Evolutionary conservation across 2,113 vertebrate species (phyloP).

Genomic region (Aptenodytes forsteri): DNA sequence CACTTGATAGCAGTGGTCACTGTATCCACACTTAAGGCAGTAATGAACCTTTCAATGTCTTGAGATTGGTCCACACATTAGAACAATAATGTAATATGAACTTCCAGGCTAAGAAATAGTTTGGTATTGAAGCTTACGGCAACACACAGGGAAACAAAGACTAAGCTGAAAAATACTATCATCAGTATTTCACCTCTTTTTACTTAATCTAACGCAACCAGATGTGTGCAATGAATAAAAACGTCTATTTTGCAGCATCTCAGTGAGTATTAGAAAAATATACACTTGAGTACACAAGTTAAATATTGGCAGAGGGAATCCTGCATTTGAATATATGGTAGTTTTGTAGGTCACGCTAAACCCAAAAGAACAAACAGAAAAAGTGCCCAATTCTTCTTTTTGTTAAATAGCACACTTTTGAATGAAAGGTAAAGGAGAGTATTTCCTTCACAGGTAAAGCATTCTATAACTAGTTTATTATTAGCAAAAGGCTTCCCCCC

Average conservation of each 20-base stretch:
- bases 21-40: not conserved
- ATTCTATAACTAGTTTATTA: not conserved
- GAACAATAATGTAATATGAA: not conserved
- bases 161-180: slow-evolving; percentile 9
- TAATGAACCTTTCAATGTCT: not conserved
- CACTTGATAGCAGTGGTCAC: not conserved
- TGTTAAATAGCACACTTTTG: not conserved
- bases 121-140: not conserved
- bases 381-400: not conserved
- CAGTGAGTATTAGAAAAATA: not conserved
- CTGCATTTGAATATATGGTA: not conserved
- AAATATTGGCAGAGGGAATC: not conserved
- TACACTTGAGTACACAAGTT: not conserved
- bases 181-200: slow-evolving; percentile 11
- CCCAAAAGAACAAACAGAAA: not conserved
- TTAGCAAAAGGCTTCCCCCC: not conserved
- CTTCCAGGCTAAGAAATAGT: not conserved
- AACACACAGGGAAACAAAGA: not conserved
- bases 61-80: not conserved
- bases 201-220: slow-evolving; percentile 30
- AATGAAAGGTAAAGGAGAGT: not conserved
- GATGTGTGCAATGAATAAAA: not conserved
- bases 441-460: not conserved
- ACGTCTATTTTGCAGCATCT: not conserved
- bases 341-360: not conserved